Percentiles rank a stretch among this genome's conserved stretches.
Evolutionary conservation across 35 echinoderm and acorn worm genomes (phyloP).

Genomic region (Chiridota heheva): DNA sequence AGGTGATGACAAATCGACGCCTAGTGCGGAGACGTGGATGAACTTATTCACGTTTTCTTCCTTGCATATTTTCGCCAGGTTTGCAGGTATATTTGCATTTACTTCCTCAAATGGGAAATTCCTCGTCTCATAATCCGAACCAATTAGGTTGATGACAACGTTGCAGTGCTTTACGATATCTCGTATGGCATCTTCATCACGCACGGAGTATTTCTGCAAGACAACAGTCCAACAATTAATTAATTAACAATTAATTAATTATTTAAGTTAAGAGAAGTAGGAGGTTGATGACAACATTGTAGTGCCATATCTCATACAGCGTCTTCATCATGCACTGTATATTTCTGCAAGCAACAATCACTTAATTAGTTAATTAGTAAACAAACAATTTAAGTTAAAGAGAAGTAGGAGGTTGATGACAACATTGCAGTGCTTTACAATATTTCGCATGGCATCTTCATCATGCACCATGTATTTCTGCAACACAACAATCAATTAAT

Average conservation of each 20-base stretch:
- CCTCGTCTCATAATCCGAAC: conserved; percentile 86
- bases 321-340: no score
- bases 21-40: conserved; percentile 87
- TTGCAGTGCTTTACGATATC: conserved; percentile 88
- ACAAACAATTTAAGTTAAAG: no score
- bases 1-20: conserved; percentile 55
- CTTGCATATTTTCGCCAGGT: conserved; percentile 62
- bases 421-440: conserved; percentile 83
- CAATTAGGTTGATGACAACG: conserved; percentile 90
- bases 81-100: conserved; percentile 69
- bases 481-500: no score
- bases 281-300: conserved; percentile 94
- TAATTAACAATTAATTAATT: no score
- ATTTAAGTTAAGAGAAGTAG: no score
- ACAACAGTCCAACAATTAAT: no score
- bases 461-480: no score
- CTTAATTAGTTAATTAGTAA: no score
- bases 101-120: conserved; percentile 89
- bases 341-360: no score
- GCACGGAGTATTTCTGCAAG: conserved; percentile 58
- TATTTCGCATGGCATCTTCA: conserved; percentile 64
- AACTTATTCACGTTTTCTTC: conserved; percentile 75
- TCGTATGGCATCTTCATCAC: conserved; percentile 47
- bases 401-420: conserved; percentile 95
- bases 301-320: conserved; percentile 78